Evolutionary conservation across 2,797 vertebrate genomes (phyloP), one percentile per base, ranked within the genome.

Genomic region (Acanthurus tractus): DNA sequence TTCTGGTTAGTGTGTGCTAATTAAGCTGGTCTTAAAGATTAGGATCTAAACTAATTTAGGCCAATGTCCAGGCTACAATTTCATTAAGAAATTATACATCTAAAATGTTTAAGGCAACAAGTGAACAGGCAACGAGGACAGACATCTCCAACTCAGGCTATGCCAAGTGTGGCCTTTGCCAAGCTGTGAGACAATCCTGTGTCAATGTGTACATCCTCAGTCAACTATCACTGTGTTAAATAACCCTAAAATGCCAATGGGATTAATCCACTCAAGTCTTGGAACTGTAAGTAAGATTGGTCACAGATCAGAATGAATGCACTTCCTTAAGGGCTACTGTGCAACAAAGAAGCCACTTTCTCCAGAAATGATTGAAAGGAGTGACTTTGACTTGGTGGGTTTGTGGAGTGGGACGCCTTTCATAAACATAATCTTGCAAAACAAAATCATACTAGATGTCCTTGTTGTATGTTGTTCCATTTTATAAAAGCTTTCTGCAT

Each of bases 171-270:
- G 64, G 73, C 59, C 63, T 25, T 57, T 84, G 69, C 67, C 74
- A 84, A 62, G 74, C 55, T 52, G 52, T 62, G 46, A 50, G 78
- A 71, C 76, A 73, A 83, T 86, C 66, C 68, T 25, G 63, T 76
- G 82, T 90, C 78, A 88, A 82, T 85, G 48, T 74, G 58, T 81
- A 85, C 81, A 86, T 88, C 80, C 82, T 76, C 83, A 78, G 68
- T 81, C 64, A 75, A 72, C 70, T 64, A 70, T 44, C 55, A 79
- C 80, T 82, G 83, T 90, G 90, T 90, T 83, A 88, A 85, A 89
- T 89, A 88, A 84, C 75, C 59, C 45, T 44, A 64, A 89, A 83
- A 87, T 76, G 65, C 69, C 68, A 79, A 61, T 71, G 46, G 67
- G 65, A 70, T 78, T 88, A 89, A 88, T 87, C 81, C 55, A 70